phyloP scores from a whole-genome alignment of 2,888 invertebrate species.

The Erebia epiphron region DNA sequence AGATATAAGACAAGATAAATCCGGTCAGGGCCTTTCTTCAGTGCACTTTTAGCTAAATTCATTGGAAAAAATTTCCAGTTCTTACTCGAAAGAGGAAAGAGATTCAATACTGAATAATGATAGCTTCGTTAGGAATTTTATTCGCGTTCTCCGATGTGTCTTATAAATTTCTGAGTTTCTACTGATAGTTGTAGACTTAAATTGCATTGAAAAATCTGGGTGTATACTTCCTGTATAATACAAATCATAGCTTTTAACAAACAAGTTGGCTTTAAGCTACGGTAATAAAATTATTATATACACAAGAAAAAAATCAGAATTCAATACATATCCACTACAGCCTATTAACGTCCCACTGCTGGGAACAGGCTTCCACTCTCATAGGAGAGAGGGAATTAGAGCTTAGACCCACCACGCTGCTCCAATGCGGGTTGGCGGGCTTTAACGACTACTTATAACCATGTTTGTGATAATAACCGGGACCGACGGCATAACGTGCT shows the following conservation, averaged over 20 bases:
- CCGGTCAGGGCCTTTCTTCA: background rate
- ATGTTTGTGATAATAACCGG: too few relatives aligned
- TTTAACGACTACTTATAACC: too few relatives aligned
- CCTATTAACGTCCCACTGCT: too few relatives aligned
- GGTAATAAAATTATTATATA: too few relatives aligned
- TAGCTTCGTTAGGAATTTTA: background rate
- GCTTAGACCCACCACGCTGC: too few relatives aligned
- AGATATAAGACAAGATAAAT: conserved; percentile 6
- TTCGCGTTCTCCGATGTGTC: background rate
- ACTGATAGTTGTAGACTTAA: background rate
- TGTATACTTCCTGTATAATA: background rate
- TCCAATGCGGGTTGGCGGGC: too few relatives aligned
- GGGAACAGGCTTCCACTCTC: too few relatives aligned
- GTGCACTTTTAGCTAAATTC: background rate
- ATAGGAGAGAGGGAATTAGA: too few relatives aligned
- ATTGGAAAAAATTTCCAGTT: conserved; percentile 9
- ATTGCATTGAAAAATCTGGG: background rate
- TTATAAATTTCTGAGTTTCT: background rate
- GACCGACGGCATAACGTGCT: too few relatives aligned
- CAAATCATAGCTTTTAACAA: background rate
- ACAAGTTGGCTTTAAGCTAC: too few relatives aligned
- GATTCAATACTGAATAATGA: background rate
- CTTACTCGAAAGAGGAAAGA: background rate
- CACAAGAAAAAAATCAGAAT: too few relatives aligned
- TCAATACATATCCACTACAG: too few relatives aligned